phyloP scores from a whole-genome alignment of 2,888 invertebrate genomes.

The Tenthredo livida region DNA sequence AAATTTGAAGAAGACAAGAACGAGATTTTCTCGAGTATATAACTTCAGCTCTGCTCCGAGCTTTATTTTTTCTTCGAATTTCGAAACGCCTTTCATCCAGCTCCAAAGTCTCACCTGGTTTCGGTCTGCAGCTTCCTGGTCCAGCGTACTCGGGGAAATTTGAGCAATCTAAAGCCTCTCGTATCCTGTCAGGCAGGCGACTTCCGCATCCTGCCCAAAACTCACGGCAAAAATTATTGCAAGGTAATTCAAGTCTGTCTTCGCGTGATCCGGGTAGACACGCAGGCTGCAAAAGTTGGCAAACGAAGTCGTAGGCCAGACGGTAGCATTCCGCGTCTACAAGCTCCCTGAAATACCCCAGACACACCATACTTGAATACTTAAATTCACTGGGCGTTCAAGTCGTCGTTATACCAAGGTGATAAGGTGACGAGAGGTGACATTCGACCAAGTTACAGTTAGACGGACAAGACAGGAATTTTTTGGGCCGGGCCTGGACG shows the following conservation, averaged over 20 bases:
- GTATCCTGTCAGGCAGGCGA: constrained; percentile 86
- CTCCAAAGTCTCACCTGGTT: constrained; percentile 82
- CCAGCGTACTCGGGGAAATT: constrained; percentile 90
- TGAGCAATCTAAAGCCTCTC: constrained; percentile 87
- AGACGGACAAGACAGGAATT: constrained; percentile 26
- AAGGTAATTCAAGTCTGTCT: constrained; percentile 85
- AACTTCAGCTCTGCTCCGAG: neutral
- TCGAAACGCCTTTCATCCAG: neutral
- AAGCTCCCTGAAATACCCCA: constrained; percentile 83
- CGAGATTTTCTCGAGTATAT: neutral
- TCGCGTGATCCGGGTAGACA: constrained; percentile 80
- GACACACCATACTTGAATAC: neutral
- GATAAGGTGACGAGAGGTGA: constrained; percentile 21
- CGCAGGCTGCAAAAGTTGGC: constrained; percentile 91
- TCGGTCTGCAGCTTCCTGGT: constrained; percentile 86
- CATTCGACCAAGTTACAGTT: constrained; percentile 39
- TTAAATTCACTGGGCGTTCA: neutral
- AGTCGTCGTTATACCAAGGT: neutral
- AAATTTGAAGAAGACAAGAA: neutral
- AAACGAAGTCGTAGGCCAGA: constrained; percentile 93
- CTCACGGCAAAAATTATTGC: constrained; percentile 91
- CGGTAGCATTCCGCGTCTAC: constrained; percentile 95
- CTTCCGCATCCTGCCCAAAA: constrained; percentile 92
- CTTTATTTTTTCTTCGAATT: neutral
- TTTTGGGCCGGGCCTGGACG: constrained; percentile 11